Conservation (phyloP, 2,113 vertebrate genomes). For the Salminus brasiliensis region DNA sequence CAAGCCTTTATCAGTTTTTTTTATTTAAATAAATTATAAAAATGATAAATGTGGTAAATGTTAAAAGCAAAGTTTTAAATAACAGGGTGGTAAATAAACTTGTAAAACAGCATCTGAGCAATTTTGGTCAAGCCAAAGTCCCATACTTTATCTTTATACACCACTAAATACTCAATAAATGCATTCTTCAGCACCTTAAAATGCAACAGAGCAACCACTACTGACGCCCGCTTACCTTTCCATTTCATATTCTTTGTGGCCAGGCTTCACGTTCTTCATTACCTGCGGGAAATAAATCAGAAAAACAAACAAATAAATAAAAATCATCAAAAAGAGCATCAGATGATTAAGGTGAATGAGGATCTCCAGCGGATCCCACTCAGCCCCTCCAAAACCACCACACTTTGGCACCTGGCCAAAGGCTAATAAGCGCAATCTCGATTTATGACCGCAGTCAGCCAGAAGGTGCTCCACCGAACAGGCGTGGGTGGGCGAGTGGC, state of each 20-base stretch:
- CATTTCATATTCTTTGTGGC: constrained; percentile 75
- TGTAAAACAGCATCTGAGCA: too few species aligned
- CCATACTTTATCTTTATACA: too few species aligned
- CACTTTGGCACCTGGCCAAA: background rate
- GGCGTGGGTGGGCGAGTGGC: too few species aligned
- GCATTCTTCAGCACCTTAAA: too few species aligned
- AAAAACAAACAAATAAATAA: constrained; percentile 9
- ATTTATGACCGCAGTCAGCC: background rate
- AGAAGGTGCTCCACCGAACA: background rate
- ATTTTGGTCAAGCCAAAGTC: too few species aligned
- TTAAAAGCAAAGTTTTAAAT: too few species aligned
- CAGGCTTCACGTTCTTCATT: constrained; percentile 72
- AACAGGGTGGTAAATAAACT: too few species aligned
- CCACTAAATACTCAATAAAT: too few species aligned
- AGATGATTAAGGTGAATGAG: background rate
- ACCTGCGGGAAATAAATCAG: constrained; percentile 56
- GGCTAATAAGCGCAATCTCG: constrained; percentile 18
- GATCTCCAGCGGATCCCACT: background rate
- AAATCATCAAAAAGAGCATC: background rate
- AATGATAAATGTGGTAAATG: too few species aligned
- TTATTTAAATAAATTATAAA: too few species aligned
- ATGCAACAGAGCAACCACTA: background rate
- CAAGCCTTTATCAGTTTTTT: too few species aligned
- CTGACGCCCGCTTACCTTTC: constrained; percentile 64
- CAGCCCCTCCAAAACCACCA: background rate